These are phyloP conservation scores for Chaunax sp. DNA, from an alignment of 2,797 vertebrate genomes.

Conservation along the genomic window DNA sequence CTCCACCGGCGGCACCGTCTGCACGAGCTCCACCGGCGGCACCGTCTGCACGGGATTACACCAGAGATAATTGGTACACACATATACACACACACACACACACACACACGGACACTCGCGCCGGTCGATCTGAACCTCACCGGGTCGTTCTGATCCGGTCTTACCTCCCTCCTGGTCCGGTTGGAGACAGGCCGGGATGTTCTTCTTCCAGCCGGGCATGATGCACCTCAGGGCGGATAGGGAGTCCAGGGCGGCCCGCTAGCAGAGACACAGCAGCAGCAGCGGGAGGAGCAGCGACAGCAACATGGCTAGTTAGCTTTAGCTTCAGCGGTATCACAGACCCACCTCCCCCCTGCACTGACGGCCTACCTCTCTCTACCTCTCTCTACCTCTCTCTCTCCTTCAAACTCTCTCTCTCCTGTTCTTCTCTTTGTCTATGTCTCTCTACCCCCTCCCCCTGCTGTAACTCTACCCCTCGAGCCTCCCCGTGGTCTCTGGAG, in stretches of 20 bases:
- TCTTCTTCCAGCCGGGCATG: slow-evolving; percentile 99
- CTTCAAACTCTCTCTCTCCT: slow-evolving; percentile 17
- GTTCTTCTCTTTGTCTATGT: slow-evolving; percentile 47
- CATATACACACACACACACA: slow-evolving; percentile 9
- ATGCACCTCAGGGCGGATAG: slow-evolving; percentile 83
- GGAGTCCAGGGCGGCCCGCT: slow-evolving; percentile 82
- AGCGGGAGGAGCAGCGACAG: slow-evolving; percentile 55
- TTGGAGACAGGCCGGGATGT: slow-evolving; percentile 97
- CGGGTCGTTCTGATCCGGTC: slow-evolving; percentile 45
- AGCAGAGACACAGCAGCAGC: slow-evolving; percentile 72
- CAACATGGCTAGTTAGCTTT: slow-evolving; percentile 80
- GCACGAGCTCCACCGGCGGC: slow-evolving; percentile 9
- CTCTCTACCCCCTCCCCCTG: slow-evolving; percentile 70
- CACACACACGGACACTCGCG: not conserved
- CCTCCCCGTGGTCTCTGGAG: slow-evolving; percentile 60
- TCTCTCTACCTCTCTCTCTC: slow-evolving; percentile 30
- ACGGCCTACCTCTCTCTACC: slow-evolving; percentile 58
- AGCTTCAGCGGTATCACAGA: slow-evolving; percentile 63
- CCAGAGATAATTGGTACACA: slow-evolving; percentile 56
- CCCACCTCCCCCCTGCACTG: slow-evolving; percentile 58
- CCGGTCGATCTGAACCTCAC: slow-evolving; percentile 22
- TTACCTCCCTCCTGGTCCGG: slow-evolving; percentile 95
- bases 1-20: slow-evolving; percentile 11
- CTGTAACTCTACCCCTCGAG: slow-evolving; percentile 76
- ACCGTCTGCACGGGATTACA: slow-evolving; percentile 48